These are phyloP conservation scores for Galerucella nymphaeae DNA, from an alignment of 2,888 invertebrate genomes.

Conservation along the genomic window DNA sequence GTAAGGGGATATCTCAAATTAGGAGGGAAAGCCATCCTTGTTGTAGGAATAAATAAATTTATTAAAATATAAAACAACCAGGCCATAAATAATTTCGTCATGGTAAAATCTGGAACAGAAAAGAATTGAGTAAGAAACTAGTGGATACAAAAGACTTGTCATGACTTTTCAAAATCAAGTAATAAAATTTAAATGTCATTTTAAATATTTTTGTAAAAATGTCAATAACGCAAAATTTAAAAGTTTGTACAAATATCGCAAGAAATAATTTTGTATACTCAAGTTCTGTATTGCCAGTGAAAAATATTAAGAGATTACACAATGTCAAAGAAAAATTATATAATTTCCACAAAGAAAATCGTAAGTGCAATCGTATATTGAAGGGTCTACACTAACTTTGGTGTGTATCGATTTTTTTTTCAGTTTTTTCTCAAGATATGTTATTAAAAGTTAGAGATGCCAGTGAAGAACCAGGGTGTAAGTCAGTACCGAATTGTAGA, in stretches of 20 bases:
- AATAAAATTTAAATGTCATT: not conserved
- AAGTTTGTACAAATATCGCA: not conserved
- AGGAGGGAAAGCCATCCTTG: slow-evolving; percentile 51
- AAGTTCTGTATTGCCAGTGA: not conserved
- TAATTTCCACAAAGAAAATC: not conserved
- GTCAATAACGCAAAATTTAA: slow-evolving; percentile 6
- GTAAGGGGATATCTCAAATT: slow-evolving; percentile 52
- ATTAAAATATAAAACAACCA: slow-evolving; percentile 38
- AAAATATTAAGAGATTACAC: not conserved
- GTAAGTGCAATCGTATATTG: not conserved
- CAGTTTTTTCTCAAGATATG: not conserved
- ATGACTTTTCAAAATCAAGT: not conserved
- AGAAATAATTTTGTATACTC: not conserved
- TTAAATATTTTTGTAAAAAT: slow-evolving; percentile 8
- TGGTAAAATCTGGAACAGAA: slow-evolving; percentile 43
- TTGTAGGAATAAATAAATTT: slow-evolving; percentile 30
- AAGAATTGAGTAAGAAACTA: not conserved
- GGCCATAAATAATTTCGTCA: slow-evolving; percentile 37
- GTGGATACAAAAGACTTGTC: too few species aligned
- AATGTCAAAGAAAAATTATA: not conserved
- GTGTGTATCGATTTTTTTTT: not conserved
- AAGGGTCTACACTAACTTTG: not conserved
- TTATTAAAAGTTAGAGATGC: slow-evolving; percentile 3
- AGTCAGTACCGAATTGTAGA: not conserved
- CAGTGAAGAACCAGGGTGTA: slow-evolving; percentile 10